These are phyloP conservation scores for Ceyx margarethae DNA, from an alignment of 2,113 vertebrate species.

Conservation along the genomic window DNA sequence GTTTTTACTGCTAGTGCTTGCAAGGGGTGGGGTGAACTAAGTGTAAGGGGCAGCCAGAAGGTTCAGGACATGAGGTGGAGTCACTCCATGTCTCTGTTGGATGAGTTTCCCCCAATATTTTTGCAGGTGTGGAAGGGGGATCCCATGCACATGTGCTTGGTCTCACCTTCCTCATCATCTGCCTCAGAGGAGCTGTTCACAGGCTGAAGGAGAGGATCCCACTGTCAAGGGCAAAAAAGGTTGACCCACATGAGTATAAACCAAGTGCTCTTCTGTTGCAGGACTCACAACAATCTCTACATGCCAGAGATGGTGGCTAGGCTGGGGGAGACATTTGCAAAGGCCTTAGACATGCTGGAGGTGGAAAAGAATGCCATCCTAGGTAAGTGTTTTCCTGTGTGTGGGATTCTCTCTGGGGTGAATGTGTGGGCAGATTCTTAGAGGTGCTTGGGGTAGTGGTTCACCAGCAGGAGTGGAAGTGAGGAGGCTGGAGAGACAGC, in stretches of 20 bases:
- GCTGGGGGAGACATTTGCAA: conserved; percentile 85
- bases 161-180: conserved; percentile 70
- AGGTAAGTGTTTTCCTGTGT: conserved; percentile 72
- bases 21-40: conserved; percentile 43
- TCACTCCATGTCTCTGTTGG: conserved; percentile 58
- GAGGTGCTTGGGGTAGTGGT: not conserved
- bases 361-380: conserved; percentile 89
- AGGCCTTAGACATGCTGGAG: conserved; percentile 87
- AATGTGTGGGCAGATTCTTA: not conserved
- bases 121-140: conserved; percentile 70
- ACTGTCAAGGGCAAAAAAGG: not conserved
- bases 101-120: conserved; percentile 40
- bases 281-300: conserved; percentile 91
- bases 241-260: not conserved
- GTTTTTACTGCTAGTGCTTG: conserved; percentile 4
- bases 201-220: conserved; percentile 64
- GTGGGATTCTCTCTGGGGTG: not conserved
- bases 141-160: conserved; percentile 68
- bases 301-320: conserved; percentile 86
- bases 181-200: conserved; percentile 65
- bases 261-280: conserved; percentile 68
- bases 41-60: conserved; percentile 27
- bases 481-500: not conserved
- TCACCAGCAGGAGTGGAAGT: not conserved
- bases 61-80: conserved; percentile 54